Percentiles rank a stretch among this genome's conserved stretches.
phyloP scores from a whole-genome alignment of 1,140 invertebrate genomes.

The Diprion similis region DNA sequence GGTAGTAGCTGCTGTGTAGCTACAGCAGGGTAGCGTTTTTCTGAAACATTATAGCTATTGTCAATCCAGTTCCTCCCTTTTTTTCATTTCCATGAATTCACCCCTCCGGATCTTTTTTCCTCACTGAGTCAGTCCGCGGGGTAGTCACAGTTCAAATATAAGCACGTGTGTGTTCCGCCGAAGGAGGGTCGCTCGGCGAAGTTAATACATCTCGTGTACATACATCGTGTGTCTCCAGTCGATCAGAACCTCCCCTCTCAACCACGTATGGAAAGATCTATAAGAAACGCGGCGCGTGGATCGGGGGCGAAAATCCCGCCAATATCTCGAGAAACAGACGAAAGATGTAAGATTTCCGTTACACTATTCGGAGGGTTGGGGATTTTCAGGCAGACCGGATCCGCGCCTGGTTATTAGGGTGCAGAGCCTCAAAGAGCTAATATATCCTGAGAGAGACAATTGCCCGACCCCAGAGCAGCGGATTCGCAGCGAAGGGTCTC shows the following conservation, averaged over 20 bases:
- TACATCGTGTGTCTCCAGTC: no score
- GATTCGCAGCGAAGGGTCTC: constrained; percentile 19
- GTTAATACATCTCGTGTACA: no score
- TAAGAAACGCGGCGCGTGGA: no score
- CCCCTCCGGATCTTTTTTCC: no score
- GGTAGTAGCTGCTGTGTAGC: constrained; percentile 57
- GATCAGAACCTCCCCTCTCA: no score
- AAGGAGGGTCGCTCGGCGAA: no score
- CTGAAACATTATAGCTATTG: constrained; percentile 36
- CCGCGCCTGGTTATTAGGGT: constrained; percentile 27
- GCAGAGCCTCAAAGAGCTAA: constrained; percentile 43
- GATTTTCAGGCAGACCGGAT: background rate
- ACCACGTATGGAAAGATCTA: no score
- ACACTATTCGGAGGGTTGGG: background rate
- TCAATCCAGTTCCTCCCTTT: background rate
- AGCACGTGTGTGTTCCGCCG: no score
- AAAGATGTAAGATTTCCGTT: background rate
- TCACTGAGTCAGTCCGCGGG: no score
- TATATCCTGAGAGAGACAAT: constrained; percentile 44
- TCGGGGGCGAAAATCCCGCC: no score
- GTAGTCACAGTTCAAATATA: no score
- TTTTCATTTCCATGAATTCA: background rate
- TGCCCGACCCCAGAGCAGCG: constrained; percentile 21
- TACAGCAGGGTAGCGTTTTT: constrained; percentile 60
- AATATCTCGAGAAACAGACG: no score